These are phyloP conservation scores for Eubasilissa splendida DNA, from an alignment of 2,888 invertebrate genomes.

Conservation along the genomic window DNA sequence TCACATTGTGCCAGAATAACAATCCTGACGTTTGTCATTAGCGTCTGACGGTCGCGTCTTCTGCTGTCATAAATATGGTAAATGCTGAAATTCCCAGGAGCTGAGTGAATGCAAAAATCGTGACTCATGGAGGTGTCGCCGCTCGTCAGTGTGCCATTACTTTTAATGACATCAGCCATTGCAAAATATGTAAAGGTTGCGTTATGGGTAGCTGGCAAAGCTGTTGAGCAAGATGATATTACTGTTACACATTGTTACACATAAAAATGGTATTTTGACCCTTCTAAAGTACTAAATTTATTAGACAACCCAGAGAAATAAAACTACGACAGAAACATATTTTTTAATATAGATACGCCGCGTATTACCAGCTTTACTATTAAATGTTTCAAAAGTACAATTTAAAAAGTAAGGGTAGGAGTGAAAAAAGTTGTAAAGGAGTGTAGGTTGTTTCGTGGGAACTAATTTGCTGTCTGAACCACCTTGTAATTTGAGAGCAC, in stretches of 20 bases:
- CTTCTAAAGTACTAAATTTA: no score
- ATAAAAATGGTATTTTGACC: no score
- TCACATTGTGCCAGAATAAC: no score
- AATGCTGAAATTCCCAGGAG: constrained; percentile 5
- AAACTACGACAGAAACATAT: no score
- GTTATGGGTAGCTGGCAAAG: no score
- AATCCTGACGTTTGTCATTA: no score
- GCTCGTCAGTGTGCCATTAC: constrained; percentile 11
- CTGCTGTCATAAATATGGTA: no score
- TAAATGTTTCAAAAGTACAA: neutral
- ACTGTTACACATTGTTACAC: no score
- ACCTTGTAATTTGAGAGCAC: constrained; percentile 22
- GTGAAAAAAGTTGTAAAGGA: neutral
- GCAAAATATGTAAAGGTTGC: constrained; percentile 15
- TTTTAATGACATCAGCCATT: constrained; percentile 24
- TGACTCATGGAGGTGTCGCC: constrained; percentile 10
- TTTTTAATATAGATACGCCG: no score
- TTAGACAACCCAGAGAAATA: no score
- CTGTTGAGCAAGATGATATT: no score
- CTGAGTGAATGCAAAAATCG: constrained; percentile 17
- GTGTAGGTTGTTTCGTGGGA: constrained; percentile 1
- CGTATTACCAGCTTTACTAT: neutral
- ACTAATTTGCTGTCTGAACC: neutral
- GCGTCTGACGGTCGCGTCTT: no score
- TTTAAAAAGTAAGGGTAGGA: neutral